A percentile compares a stretch with the other conserved stretches of the same genome.
phyloP scores from a whole-genome alignment of 2,888 invertebrate genomes.

The Acrocyrtus sp. region DNA sequence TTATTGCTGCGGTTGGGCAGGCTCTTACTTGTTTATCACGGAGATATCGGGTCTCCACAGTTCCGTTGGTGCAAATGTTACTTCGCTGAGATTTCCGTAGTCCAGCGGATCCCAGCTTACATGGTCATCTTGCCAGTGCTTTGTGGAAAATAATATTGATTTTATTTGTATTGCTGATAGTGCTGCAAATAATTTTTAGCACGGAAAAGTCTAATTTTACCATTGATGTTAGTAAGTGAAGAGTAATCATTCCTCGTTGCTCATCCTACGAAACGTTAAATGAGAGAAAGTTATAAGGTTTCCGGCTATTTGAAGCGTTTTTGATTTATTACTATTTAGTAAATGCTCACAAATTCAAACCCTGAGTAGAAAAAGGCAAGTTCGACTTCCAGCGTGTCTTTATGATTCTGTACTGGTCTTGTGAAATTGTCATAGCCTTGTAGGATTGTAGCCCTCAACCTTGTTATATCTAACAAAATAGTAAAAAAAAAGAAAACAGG shows the following conservation, averaged over 20 bases:
- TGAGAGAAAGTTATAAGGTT: neutral
- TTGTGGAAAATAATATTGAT: neutral
- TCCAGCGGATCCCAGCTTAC: constrained; percentile 46
- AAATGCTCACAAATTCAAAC: constrained; percentile 37
- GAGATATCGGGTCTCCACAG: constrained; percentile 44
- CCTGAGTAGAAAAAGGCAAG: constrained; percentile 28
- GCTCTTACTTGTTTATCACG: constrained; percentile 35
- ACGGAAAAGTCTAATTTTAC: constrained; percentile 17
- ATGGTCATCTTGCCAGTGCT: constrained; percentile 45
- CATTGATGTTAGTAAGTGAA: constrained; percentile 19
- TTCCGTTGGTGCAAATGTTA: constrained; percentile 28
- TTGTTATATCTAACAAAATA: constrained; percentile 27
- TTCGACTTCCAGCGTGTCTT: constrained; percentile 1
- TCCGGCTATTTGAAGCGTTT: too few relatives aligned
- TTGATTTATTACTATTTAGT: too few relatives aligned
- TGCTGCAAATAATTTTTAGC: neutral
- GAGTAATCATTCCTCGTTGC: constrained; percentile 7
- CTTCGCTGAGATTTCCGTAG: constrained; percentile 36
- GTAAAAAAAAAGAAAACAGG: too few relatives aligned
- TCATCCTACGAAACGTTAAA: constrained; percentile 31
- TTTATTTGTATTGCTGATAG: neutral
- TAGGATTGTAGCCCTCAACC: constrained; percentile 38
- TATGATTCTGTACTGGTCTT: constrained; percentile 42
- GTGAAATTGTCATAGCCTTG: constrained; percentile 28
- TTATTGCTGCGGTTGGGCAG: neutral